phyloP scores from a whole-genome alignment of 2,113 vertebrate species.

The Xiphorhynchus elegans region DNA sequence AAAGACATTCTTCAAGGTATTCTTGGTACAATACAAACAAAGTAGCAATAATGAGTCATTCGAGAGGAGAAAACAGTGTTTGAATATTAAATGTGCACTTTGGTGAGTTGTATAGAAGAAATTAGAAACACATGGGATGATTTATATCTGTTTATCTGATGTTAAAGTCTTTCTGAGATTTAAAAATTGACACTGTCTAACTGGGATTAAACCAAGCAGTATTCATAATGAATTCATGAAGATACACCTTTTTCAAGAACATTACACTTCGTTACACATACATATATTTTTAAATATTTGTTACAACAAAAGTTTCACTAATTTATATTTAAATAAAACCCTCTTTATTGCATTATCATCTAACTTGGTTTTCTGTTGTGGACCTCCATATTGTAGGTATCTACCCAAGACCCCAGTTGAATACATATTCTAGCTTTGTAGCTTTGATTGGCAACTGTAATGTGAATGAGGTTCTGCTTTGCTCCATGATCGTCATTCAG shows the following conservation, averaged over 20 bases:
- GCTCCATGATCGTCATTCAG: conserved; percentile 22
- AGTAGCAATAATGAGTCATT: not conserved
- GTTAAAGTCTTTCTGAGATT: not conserved
- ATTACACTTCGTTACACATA: not conserved
- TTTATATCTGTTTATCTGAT: not conserved
- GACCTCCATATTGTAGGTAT: not conserved
- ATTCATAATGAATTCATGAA: not conserved
- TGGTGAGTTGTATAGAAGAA: not conserved
- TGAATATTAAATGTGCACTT: not conserved
- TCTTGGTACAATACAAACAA: not conserved
- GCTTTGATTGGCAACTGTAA: conserved; percentile 19
- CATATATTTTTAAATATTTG: not conserved
- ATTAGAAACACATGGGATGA: not conserved
- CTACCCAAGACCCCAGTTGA: not conserved
- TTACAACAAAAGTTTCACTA: not conserved
- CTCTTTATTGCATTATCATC: not conserved
- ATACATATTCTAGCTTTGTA: not conserved
- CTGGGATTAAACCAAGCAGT: not conserved
- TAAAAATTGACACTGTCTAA: not conserved
- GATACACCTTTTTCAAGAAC: not conserved
- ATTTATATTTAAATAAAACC: not conserved
- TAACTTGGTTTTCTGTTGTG: not conserved
- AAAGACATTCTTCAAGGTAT: not conserved
- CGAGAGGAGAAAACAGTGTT: not conserved
- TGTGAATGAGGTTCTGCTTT: conserved; percentile 23